Evolutionary conservation across 2,888 invertebrate species (phyloP).

Genomic region (Clitarchus hookeri): DNA sequence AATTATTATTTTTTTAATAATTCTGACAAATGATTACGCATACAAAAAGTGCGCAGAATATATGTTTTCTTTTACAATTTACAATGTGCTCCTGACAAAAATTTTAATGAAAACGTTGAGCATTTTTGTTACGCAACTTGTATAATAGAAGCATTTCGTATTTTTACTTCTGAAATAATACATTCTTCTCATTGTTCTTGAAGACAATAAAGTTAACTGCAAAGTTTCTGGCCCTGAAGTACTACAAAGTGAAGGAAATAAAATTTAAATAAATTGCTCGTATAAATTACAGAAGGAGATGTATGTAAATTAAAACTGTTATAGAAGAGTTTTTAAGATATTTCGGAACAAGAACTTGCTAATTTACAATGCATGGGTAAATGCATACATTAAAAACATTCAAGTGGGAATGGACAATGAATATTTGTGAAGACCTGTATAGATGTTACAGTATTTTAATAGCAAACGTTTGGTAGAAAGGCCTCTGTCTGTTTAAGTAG

Average conservation of each 20-base stretch:
- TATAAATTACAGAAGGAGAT: not conserved
- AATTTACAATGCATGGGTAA: not conserved
- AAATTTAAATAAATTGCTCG: not conserved
- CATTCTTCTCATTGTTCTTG: not conserved
- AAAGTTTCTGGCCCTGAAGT: not conserved
- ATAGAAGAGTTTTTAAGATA: not conserved
- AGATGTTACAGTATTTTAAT: not conserved
- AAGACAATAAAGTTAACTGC: not conserved
- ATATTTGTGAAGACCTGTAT: not conserved
- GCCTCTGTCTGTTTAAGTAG: not conserved
- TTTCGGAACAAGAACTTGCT: not conserved
- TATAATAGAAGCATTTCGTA: not conserved
- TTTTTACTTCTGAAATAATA: not conserved
- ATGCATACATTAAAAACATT: not conserved
- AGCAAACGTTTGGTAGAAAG: not conserved
- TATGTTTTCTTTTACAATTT: too few relatives aligned
- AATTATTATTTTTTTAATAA: too few relatives aligned
- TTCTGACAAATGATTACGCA: too few relatives aligned
- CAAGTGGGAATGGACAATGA: not conserved
- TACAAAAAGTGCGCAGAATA: too few relatives aligned
- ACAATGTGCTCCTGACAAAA: not conserved
- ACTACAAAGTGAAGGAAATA: not conserved
- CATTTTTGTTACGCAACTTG: not conserved
- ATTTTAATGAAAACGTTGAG: not conserved
- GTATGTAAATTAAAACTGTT: constrained; percentile 5